A percentile compares a stretch with the other conserved stretches of the same genome.
phyloP scores from a whole-genome alignment of 2,113 vertebrate species.

The Zosterops borbonicus region DNA sequence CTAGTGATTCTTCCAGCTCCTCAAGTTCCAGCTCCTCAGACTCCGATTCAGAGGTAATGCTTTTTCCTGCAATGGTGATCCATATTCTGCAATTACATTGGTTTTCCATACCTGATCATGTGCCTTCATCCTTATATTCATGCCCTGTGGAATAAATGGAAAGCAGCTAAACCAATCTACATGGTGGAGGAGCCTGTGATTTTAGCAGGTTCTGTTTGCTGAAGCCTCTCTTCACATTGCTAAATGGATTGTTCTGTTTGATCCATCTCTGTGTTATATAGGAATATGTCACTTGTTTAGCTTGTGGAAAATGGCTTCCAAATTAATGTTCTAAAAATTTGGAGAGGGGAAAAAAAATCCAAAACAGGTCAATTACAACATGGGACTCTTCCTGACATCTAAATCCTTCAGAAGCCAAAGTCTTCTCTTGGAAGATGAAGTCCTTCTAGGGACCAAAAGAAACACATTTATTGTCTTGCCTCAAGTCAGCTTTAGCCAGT shows the following conservation, averaged over 20 bases:
- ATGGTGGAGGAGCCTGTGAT: not conserved
- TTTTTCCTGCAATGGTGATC: not conserved
- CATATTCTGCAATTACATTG: not conserved
- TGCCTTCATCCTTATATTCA: not conserved
- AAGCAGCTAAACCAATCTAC: not conserved
- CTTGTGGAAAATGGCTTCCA: not conserved
- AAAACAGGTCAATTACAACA: not conserved
- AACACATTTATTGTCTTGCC: not conserved
- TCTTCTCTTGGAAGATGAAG: not conserved
- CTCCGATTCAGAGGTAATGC: conserved; percentile 88
- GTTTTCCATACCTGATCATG: not conserved
- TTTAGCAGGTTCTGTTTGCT: not conserved
- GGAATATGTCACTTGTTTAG: not conserved
- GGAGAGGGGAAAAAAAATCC: not conserved
- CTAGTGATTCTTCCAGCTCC: conserved; percentile 96
- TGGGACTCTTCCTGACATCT: not conserved
- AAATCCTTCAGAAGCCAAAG: not conserved
- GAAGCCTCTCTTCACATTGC: not conserved
- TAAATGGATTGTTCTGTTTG: not conserved
- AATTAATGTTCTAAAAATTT: not conserved
- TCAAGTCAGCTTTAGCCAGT: not conserved
- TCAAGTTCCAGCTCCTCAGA: conserved; percentile 94
- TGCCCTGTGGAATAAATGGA: not conserved
- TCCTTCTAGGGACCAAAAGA: not conserved
- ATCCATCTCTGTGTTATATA: not conserved